phyloP scores from a whole-genome alignment of 2,113 vertebrate genomes.

The Poecilia latipinna region DNA sequence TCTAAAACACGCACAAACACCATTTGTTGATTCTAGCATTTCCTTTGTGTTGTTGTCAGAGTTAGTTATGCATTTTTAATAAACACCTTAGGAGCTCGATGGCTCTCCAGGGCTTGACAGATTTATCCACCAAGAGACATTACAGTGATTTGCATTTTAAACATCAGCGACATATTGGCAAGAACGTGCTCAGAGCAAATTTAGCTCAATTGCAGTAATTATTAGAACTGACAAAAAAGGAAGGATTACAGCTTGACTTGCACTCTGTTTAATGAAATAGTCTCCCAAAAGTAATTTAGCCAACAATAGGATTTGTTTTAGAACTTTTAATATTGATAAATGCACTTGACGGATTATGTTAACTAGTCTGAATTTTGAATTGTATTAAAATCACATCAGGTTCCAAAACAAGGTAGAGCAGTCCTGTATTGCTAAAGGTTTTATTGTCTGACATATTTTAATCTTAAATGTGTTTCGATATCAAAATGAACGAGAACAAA shows the following conservation, averaged over 20 bases:
- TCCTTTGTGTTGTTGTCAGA: not conserved
- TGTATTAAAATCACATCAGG: not conserved
- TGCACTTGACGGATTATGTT: not conserved
- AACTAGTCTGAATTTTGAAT: not conserved
- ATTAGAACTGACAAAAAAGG: conserved; percentile 27
- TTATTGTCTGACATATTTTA: not conserved
- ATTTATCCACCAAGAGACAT: conserved; percentile 46
- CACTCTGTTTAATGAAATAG: conserved; percentile 12
- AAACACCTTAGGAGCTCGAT: conserved; percentile 38
- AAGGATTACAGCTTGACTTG: conserved; percentile 1
- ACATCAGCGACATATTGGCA: conserved; percentile 36
- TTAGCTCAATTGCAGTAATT: conserved; percentile 18
- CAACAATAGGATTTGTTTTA: not conserved
- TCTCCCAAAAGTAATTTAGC: conserved; percentile 5
- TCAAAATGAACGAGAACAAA: too few relatives aligned
- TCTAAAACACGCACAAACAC: not conserved
- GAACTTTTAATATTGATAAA: not conserved
- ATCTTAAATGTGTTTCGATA: not conserved
- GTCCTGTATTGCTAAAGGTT: not conserved
- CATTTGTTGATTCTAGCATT: not conserved
- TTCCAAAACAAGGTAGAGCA: not conserved
- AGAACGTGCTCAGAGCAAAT: conserved; percentile 27
- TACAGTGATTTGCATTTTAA: conserved; percentile 49
- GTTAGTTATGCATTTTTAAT: conserved; percentile 37
- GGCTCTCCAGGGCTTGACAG: conserved; percentile 36